Conservation (phyloP, 2,797 vertebrate genomes). For the Nannoperca australis region DNA sequence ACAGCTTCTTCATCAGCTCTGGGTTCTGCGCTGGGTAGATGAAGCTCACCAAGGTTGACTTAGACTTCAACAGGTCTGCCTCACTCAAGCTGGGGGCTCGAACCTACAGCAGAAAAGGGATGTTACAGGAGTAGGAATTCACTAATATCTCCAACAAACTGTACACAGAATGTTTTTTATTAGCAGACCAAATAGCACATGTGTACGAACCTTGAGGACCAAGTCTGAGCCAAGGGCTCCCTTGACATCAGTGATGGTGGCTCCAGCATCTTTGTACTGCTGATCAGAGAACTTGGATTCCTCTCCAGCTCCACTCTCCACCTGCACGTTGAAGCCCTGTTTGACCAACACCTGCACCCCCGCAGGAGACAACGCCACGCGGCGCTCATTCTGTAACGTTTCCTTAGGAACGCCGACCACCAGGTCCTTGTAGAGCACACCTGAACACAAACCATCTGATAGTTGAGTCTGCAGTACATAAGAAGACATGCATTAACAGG, state of each 20-base stretch:
- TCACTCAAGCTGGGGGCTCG: constrained; percentile 85
- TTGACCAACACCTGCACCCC: constrained; percentile 84
- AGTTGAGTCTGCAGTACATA: not conserved
- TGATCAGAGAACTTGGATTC: constrained; percentile 85
- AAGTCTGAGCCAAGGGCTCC: constrained; percentile 80
- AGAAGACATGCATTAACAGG: not conserved
- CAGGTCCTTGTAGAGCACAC: constrained; percentile 80
- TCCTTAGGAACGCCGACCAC: constrained; percentile 85
- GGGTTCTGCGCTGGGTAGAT: constrained; percentile 86
- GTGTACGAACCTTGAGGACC: constrained; percentile 81
- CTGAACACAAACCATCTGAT: constrained; percentile 56
- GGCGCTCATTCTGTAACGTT: constrained; percentile 81
- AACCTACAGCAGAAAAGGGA: constrained; percentile 73
- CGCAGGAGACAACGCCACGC: constrained; percentile 80
- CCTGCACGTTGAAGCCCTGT: constrained; percentile 83
- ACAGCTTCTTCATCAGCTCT: constrained; percentile 82
- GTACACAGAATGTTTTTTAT: not conserved
- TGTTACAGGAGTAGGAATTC: not conserved
- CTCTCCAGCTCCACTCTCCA: constrained; percentile 84
- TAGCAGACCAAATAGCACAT: not conserved
- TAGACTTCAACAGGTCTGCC: constrained; percentile 80
- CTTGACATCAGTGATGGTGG: constrained; percentile 79
- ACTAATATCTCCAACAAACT: not conserved
- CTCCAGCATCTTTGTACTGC: constrained; percentile 78
- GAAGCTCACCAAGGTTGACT: constrained; percentile 83